Base-by-base conservation (phyloP, 2,113 vertebrate genomes). In the Stigmatopora nigra region DNA sequence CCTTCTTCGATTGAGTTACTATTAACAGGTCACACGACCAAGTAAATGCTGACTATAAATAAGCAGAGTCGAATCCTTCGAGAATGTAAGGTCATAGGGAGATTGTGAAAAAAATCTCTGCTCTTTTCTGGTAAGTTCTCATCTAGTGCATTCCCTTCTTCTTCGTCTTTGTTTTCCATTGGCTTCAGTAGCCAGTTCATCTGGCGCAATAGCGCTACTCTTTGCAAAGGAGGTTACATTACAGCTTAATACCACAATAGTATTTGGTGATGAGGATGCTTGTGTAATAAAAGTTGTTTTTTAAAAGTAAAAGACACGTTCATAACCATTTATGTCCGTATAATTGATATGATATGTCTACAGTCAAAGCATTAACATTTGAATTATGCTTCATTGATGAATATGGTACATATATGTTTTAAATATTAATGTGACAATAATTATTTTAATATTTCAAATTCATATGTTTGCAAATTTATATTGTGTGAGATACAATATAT, bases 141-240 rank as follows among this genome's bases (percentile, higher is more conserved):
- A 56, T 56, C 53, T 22, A 56, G 53, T 31, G 68, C 69, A 63
- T 61, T 45, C 19, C 6, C 5, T 45, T 45, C 38, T 61, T 61
- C 59, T 59, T 59, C 57, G n/a, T 61, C 38, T 41, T 61, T 20
- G 38, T 61, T 61, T 15, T 56, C 11, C 25, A 22, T 10, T 7
- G 13, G 20, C 5, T 15, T 55, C 6, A 15, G 14, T 15, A 31
- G 53, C 20, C 19, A 53, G 3, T 20, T n/a, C 51, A 51, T 22
- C 5, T 5, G 12, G 13, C 3, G 6, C 4, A 56, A 31, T 15
- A 56, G 53, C 7, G 53, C 53, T 22, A 11, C 11, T 0, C 5
- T 13, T 7, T 16, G 53, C 5, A 56, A 31, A 56, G 53, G 6
- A 48, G 25, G 53, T 2, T 16, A 10, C 15, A 56, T 6, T 15